Conservation (phyloP, 2,888 invertebrate genomes). For the Thereva nobilitata region DNA sequence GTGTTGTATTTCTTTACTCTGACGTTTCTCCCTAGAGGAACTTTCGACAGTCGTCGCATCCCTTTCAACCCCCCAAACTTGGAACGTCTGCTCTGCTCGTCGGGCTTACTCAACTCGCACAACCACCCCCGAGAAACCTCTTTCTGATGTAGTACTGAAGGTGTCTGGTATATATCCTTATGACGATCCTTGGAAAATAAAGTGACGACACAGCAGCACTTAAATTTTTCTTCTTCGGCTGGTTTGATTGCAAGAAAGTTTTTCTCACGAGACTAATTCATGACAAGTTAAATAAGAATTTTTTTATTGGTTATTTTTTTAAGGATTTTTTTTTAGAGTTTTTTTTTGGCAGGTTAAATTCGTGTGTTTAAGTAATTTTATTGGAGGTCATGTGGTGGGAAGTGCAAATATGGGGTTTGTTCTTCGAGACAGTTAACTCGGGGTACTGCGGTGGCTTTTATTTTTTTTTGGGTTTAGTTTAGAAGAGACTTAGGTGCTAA, state of each 20-base stretch:
- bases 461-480: no score
- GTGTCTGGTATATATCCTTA: constrained; percentile 7
- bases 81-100: background rate
- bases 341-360: constrained; percentile 11
- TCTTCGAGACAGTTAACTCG: no score
- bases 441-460: no score
- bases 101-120: background rate
- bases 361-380: constrained; percentile 27
- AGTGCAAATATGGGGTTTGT: no score
- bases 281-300: constrained; percentile 31
- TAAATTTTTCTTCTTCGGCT: constrained; percentile 34
- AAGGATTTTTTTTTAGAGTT: constrained; percentile 10
- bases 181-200: constrained; percentile 32
- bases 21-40: constrained; percentile 27
- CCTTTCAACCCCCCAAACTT: background rate
- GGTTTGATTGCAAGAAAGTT: constrained; percentile 35
- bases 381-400: no score
- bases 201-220: constrained; percentile 37
- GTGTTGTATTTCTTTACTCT: constrained; percentile 15
- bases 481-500: no score
- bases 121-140: background rate
- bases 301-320: constrained; percentile 2
- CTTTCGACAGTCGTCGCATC: constrained; percentile 27
- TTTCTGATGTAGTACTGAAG: background rate
- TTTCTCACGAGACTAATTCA: constrained; percentile 36